Base-by-base conservation (phyloP, 2,797 vertebrate species). In the Prunella strophiata region DNA sequence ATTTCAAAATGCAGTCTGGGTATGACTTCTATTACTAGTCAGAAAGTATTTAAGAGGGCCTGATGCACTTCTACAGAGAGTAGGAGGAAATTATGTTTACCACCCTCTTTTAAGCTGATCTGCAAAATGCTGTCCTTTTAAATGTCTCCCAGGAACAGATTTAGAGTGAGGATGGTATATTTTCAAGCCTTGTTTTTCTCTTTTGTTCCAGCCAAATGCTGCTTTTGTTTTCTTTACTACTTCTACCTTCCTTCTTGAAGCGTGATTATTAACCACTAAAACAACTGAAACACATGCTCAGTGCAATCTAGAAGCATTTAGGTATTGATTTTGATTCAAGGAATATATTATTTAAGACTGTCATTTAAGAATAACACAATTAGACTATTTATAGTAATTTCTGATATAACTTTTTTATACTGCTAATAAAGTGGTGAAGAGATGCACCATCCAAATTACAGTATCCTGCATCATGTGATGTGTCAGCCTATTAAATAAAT, bases 11-110 rank as follows among this genome's bases (percentile, higher is more conserved):
- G 32, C 12, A 2, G 13, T 42, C 42, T 90, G 48, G 21, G 13
- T 59, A 57, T 51, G 48, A 57, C 50, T 89, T 91, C 29, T 57
- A 54, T 82, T 67, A 84, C 58, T 42, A 88, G 73, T 70, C 47
- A 67, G 48, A 73, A 88, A 78, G 27, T 38, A 73, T 68, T 76
- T 88, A 88, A 66, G 43, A 87, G 16, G 55, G n/a, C 43, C 63
- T 93, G 70, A 84, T 93, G 79, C 62, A 78, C 45, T 94, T 93
- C 67, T 76, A 78, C 23, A 82, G 80, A 59, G 78, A 92, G 94
- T 88, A 87, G 95, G 91, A 91, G 89, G 91, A 91, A 92, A 95
- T 86, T 1, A 84, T 78, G 74, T 96, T 95, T 94, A 89, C 61
- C 89, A 88, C 71, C 23, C 45, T 85, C 63, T 89, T 85, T 76